phyloP scores from a whole-genome alignment of 1,140 invertebrate genomes.

The Amphibalanus amphitrite region DNA sequence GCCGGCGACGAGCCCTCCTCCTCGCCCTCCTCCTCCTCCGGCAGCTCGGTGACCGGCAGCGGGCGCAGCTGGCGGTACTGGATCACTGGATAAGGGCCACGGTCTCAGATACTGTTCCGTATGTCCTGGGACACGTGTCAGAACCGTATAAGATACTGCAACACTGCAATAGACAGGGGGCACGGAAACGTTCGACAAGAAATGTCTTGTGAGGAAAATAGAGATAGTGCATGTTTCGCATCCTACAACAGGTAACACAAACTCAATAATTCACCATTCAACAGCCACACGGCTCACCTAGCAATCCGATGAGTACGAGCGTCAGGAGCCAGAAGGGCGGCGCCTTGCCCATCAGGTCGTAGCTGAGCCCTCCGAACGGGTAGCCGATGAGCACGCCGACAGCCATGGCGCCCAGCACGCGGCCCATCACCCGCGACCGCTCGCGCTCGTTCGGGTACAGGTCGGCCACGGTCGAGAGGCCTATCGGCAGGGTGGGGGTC shows the following conservation, averaged over 20 bases:
- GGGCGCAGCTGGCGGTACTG: not conserved
- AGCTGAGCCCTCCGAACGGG: conserved; percentile 54
- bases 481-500: conserved; percentile 19
- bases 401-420: conserved; percentile 58
- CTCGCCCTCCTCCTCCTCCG: not conserved
- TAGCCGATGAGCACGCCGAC: conserved; percentile 59
- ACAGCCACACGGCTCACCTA: conserved; percentile 20
- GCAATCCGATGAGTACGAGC: conserved; percentile 34
- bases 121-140: too few species aligned
- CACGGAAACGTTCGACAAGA: too few species aligned
- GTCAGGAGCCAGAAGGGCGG: conserved; percentile 52
- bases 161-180: too few species aligned
- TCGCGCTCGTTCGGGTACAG: conserved; percentile 36
- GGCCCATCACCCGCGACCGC: conserved; percentile 50
- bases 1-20: conserved; percentile 23
- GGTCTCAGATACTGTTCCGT: too few species aligned
- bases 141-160: too few species aligned
- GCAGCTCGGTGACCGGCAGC: not conserved
- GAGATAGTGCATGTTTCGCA: too few species aligned
- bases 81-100: too few species aligned
- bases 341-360: conserved; percentile 51
- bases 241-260: too few species aligned
- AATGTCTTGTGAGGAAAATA: too few species aligned
- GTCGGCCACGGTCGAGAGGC: conserved; percentile 34
- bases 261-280: too few species aligned